These are phyloP conservation scores for Hippocampus abdominalis DNA, from an alignment of 2,113 vertebrate species.

Conservation along the genomic window DNA sequence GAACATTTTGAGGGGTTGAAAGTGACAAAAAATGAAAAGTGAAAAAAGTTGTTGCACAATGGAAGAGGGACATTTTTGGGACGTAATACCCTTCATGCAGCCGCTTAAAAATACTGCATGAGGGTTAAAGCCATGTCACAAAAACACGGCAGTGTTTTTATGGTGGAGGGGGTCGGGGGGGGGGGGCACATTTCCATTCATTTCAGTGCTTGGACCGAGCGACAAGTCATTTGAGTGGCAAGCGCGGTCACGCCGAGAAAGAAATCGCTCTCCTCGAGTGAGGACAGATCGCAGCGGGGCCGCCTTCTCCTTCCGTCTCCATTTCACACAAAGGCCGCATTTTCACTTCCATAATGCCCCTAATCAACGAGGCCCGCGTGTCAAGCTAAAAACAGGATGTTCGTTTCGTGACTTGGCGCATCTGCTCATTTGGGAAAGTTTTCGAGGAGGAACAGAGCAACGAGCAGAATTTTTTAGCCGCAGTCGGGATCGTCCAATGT, in stretches of 20 bases:
- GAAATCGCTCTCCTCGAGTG: neutral
- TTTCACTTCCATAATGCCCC: conserved; percentile 55
- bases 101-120: too few species aligned
- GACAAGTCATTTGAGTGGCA: neutral
- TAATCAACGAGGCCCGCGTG: neutral
- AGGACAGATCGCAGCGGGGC: neutral
- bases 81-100: too few species aligned
- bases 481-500: neutral
- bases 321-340: neutral
- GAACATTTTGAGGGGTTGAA: too few species aligned
- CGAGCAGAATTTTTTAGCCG: conserved; percentile 45
- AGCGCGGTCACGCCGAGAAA: neutral
- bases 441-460: conserved; percentile 50
- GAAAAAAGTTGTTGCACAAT: too few species aligned
- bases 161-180: too few species aligned
- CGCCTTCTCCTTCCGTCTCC: neutral
- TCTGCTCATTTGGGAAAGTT: conserved; percentile 68
- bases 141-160: too few species aligned
- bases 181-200: too few species aligned
- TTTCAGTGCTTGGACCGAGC: too few species aligned
- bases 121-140: too few species aligned
- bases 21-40: too few species aligned
- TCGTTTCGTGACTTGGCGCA: neutral
- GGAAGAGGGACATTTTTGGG: too few species aligned
- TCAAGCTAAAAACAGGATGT: conserved; percentile 47